phyloP scores from a whole-genome alignment of 2,888 invertebrate species.

The Hoplodrina blanda region DNA sequence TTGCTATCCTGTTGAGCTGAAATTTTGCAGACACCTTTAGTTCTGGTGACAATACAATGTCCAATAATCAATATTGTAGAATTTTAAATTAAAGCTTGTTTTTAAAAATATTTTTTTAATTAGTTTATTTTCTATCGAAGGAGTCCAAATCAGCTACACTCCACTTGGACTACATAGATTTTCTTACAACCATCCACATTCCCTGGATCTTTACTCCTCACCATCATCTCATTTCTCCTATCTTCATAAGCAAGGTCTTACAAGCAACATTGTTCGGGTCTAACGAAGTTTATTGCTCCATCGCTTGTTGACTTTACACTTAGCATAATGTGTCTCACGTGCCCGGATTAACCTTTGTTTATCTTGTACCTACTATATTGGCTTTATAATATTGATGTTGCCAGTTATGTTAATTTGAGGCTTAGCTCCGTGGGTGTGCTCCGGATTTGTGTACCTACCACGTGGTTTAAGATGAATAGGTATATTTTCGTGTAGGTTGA shows the following conservation, averaged over 20 bases:
- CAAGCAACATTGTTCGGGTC: slow-evolving; percentile 18
- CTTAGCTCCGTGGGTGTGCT: slow-evolving; percentile 15
- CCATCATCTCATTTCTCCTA: not conserved
- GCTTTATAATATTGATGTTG: slow-evolving; percentile 58
- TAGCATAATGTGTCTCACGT: slow-evolving; percentile 58
- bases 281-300: slow-evolving; percentile 56
- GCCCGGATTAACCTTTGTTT: slow-evolving; percentile 56
- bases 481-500: not conserved
- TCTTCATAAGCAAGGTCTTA: slow-evolving; percentile 7
- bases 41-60: too few relatives aligned
- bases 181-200: too few relatives aligned
- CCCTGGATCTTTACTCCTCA: too few relatives aligned
- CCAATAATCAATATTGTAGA: too few relatives aligned
- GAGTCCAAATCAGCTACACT: too few relatives aligned
- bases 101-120: too few relatives aligned
- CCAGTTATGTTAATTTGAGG: slow-evolving; percentile 51
- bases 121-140: too few relatives aligned
- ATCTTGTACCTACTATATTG: slow-evolving; percentile 46
- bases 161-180: too few relatives aligned
- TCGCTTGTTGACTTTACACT: slow-evolving; percentile 57
- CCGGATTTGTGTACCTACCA: slow-evolving; percentile 11
- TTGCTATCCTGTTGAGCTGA: too few relatives aligned
- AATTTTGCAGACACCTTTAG: too few relatives aligned
- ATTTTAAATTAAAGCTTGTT: too few relatives aligned
- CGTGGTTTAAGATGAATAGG: slow-evolving; percentile 12